Evolutionary conservation across 1,140 invertebrate species (phyloP).

Genomic region (Aleiodes sp.): DNA sequence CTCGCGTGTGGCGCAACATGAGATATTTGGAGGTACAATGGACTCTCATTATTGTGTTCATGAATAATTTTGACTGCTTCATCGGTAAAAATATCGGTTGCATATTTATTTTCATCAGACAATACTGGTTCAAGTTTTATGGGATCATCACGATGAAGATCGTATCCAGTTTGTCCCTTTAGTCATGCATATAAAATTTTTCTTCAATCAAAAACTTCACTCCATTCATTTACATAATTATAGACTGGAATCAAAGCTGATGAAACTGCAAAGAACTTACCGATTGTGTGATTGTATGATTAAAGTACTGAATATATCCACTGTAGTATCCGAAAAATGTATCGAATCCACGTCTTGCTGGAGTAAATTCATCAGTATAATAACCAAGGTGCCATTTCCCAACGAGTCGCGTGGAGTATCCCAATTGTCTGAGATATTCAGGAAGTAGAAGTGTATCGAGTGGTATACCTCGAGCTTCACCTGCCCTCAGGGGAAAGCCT

Average conservation of each 20-base stretch:
- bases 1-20: constrained; percentile 71
- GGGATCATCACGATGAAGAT: constrained; percentile 63
- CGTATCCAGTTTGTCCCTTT: constrained; percentile 61
- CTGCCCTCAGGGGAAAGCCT: constrained; percentile 68
- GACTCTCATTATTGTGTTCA: constrained; percentile 62
- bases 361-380: constrained; percentile 62
- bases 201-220: background rate
- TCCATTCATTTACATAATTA: too few relatives aligned
- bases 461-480: constrained; percentile 69
- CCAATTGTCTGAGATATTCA: constrained; percentile 61
- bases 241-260: too few relatives aligned
- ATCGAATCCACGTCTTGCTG: constrained; percentile 71
- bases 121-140: constrained; percentile 45
- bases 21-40: constrained; percentile 72
- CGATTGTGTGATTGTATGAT: constrained; percentile 57
- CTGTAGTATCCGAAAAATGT: constrained; percentile 74
- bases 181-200: constrained; percentile 26
- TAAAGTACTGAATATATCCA: constrained; percentile 70
- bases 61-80: constrained; percentile 69
- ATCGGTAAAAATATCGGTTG: constrained; percentile 70
- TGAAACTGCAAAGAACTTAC: constrained; percentile 56
- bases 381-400: constrained; percentile 67
- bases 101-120: constrained; percentile 66
- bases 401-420: constrained; percentile 53
- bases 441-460: constrained; percentile 69